Base-by-base conservation (phyloP, 2,797 vertebrate genomes). In the Ceryle rudis region DNA sequence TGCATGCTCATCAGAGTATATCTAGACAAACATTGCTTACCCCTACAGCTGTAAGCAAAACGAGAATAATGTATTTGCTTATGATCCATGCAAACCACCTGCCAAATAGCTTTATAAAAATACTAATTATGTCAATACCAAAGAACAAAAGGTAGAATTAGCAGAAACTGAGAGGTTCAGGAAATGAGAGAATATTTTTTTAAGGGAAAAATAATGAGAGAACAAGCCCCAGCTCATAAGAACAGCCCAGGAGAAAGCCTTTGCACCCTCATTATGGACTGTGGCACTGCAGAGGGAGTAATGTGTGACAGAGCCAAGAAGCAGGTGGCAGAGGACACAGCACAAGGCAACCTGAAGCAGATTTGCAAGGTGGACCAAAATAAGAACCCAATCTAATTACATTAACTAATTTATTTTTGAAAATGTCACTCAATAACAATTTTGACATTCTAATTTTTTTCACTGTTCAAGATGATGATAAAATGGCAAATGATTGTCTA, bases 131-230 rank as follows among this genome's bases (percentile, higher is more conserved):
- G 10, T 23, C 55, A 86, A 85, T 19, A 39, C 3, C 44, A 69
- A 72, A 70, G 58, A 88, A 65, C 0, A 3, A 74, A 65, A 58
- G 11, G 19, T 35, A 64, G 73, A 92, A 80, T 33, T 19, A 54
- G 29, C 26, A 89, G 55, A 89, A 95, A 70, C 11, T 7, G 13
- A 86, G 55, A 75, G 7, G 22, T 69, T 81, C 25, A 31, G 21
- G 10, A 15, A 81, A 39, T 0, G 1, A 81, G 15, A 42, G 1
- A 28, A 1, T 1, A 22, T 21, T 14, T 15, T 22, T 61, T 62
- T n/a, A 47, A 37, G 5, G 4, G 25, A 81, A 71, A 87, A 54
- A 17, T 44, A 51, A 86, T 0, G 20, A 86, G 17, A 44, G 62
- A 89, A 37, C 21, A 61, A 71, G 26, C 14, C 29, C 58, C 28